Evolutionary conservation across 2,888 invertebrate genomes (phyloP), one percentile per base, ranked within the genome.

Genomic region (Anticlea derivata): DNA sequence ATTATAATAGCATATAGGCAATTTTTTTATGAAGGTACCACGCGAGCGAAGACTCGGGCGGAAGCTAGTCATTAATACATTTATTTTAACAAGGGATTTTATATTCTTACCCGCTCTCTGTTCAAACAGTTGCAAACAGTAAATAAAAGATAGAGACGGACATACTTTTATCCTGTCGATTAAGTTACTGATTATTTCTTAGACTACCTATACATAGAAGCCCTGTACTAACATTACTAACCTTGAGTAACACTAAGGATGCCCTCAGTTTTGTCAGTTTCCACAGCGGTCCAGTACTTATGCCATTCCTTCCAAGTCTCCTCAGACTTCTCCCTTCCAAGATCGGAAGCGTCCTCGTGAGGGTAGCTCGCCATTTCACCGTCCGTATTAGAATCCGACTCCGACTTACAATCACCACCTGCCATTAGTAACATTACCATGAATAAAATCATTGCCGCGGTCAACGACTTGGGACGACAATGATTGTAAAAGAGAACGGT

Each of bases 261-360:
- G 35, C 84, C 73, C 0, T 71, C 75, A 22, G 55, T 66, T 46
- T 72, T 75, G 12, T 75, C 63, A 1, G 60, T 51, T 13, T 69
- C 57, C 10, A 77, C 75, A 1, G 70, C 47, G 3, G 63, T 66
- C 87, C 87, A 90, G 58, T 80, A 88, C 22, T 72, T 77, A 20
- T 73, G 63, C 89, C 89, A 90, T 27, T 83, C 82, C 35, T 74
- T 75, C 61, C 75, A 86, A 0, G 68, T 68, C 49, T 86, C 85
- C 43, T 88, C 86, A 0, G 88, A 83, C 58, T 83, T 85, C 37
- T 87, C 87, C 3, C 61, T 69, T 4, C 60, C 89, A 1, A 90
- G 67, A 29, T 77, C 61, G 0, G 68, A 56, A 0, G 82, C 81
- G 58, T 85, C 80, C 23, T 83, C 83, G 62, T 84, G 80, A 0